Base-by-base conservation (phyloP, 1,140 invertebrate genomes). In the Drosophila tropicalis region DNA sequence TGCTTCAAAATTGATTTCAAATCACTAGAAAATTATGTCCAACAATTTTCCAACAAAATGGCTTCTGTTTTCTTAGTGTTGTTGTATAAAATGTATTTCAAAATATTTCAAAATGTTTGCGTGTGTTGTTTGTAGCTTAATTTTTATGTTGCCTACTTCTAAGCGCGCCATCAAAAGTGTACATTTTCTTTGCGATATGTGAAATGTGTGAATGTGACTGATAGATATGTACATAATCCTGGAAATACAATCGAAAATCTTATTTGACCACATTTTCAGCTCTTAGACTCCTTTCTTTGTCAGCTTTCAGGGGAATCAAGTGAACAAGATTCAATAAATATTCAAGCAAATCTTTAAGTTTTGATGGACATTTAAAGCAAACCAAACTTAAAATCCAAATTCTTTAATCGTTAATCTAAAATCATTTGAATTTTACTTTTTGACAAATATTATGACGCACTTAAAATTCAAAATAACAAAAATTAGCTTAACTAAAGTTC, bases 1-100 rank as follows among this genome's bases (percentile, higher is more conserved):
- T 12, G 65, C 66, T 76, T 29, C 5, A 29, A 29, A 29, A 76
- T 76, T 67, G 72, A 64, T 76, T 76, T 15, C 73, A 76, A 76
- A 70, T 76, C 70, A 70, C 73, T 76, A 70, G 73, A 76, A 76
- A 76, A 76, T 70, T 36, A 76, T 76, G 73, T 61, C 67, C 70
- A 29, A 65, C 74, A 76, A 76, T 77, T 70, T 70, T 67, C 40
- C 70, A 71, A 77, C 61, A 71, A 70, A 77, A 62, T 47, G 6
- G 44, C 44, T 17, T 17, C 15, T 51, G 10, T 22, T 22, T 47
- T 51, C 12, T 10, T 19, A 10, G 22, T 51, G 4, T 22, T 51
- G 10, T 51, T 51, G 61, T 75, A 78, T 66, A 58, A 58, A 41
- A 40, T 19, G 61, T 17, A 25, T 62, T 15, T 40, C 60, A 70